Conservation (phyloP, 2,113 vertebrate species). For the Brachyhypopomus occidentalis region DNA sequence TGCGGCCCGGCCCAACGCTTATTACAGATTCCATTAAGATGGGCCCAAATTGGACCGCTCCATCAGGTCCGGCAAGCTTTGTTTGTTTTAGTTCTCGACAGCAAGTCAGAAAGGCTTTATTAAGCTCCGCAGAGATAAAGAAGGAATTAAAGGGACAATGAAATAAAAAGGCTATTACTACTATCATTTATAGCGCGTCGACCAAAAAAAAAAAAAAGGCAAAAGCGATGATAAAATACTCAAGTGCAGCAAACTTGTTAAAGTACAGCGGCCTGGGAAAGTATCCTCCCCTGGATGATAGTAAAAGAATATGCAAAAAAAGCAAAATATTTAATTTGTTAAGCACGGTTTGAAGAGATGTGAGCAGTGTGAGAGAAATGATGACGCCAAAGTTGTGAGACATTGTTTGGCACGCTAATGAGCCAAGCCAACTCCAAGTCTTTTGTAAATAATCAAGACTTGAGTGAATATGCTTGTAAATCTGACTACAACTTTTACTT, state of each 20-base stretch:
- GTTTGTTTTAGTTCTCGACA: slow-evolving; percentile 76
- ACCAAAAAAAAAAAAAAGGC: slow-evolving; percentile 23
- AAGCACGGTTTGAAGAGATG: background rate
- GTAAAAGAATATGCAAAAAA: background rate
- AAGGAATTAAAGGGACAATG: slow-evolving; percentile 70
- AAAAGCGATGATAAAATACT: slow-evolving; percentile 52
- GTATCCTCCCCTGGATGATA: background rate
- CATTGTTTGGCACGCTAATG: background rate
- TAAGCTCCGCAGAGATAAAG: slow-evolving; percentile 72
- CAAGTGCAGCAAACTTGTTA: slow-evolving; percentile 39
- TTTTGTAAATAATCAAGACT: slow-evolving; percentile 5
- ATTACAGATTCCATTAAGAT: slow-evolving; percentile 84
- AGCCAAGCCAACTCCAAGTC: background rate
- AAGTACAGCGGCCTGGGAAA: slow-evolving; percentile 7
- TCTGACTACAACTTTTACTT: background rate
- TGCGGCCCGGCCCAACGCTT: slow-evolving; percentile 68
- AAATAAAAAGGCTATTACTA: slow-evolving; percentile 54
- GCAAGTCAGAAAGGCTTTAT: slow-evolving; percentile 72
- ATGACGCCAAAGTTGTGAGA: background rate
- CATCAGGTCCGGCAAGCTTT: slow-evolving; percentile 70
- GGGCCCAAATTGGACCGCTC: slow-evolving; percentile 77
- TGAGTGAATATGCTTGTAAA: background rate
- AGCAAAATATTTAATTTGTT: slow-evolving; percentile 12
- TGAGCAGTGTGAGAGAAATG: background rate
- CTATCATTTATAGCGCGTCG: slow-evolving; percentile 50